Evolutionary conservation across 2,113 vertebrate genomes (phyloP).

Genomic region (Anser brachyrhynchus): DNA sequence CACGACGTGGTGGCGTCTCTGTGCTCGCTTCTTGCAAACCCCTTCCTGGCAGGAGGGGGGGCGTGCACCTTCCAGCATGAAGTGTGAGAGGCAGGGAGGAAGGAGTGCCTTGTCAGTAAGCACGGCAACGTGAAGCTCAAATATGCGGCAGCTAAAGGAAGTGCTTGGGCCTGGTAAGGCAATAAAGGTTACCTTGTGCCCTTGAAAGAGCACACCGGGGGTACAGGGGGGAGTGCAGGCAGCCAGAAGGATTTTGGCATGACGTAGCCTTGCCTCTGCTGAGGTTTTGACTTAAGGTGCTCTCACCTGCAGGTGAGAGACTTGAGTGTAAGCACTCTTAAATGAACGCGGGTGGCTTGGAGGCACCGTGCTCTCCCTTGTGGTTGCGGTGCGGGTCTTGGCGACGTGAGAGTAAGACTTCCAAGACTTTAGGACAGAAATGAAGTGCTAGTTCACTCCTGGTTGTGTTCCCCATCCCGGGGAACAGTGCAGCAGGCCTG

Average conservation of each 20-base stretch:
- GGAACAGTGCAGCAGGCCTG: not conserved
- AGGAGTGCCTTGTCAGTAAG: not conserved
- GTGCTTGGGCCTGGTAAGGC: not conserved
- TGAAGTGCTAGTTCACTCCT: not conserved
- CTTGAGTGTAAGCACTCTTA: accelerated
- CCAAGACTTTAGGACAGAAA: not conserved
- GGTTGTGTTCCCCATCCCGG: accelerated
- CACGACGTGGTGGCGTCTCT: not conserved
- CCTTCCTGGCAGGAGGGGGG: not conserved
- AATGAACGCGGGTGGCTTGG: too few species aligned
- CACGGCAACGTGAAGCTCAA: accelerated
- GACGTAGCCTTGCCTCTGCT: accelerated
- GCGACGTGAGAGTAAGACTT: not conserved
- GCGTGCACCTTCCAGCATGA: too few species aligned
- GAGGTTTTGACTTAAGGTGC: not conserved
- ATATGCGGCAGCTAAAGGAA: accelerated
- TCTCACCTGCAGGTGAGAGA: accelerated
- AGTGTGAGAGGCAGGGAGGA: not conserved
- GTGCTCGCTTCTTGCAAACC: accelerated
- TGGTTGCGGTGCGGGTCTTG: too few species aligned
- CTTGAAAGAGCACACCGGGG: not conserved
- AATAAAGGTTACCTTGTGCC: accelerated
- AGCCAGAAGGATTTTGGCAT: accelerated
- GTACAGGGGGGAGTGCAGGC: accelerated
- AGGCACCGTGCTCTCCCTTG: not conserved